Percentiles rank a stretch among this genome's conserved stretches.
Conservation (phyloP, 2,888 invertebrate genomes). For the Philaethria dido region DNA sequence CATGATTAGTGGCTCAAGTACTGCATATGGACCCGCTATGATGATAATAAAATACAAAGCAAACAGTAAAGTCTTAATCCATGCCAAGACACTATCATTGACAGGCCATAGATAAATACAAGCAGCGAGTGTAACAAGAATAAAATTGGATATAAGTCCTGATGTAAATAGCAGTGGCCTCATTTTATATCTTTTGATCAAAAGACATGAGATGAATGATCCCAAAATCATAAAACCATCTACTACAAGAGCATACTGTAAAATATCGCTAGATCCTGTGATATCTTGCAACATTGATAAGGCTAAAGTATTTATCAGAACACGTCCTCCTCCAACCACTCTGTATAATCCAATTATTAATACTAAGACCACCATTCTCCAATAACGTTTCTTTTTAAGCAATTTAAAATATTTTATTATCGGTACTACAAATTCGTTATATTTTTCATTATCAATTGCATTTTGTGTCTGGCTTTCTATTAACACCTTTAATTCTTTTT, state of each 20-base stretch:
- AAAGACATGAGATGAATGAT: slow-evolving; percentile 36
- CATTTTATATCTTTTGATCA: slow-evolving; percentile 41
- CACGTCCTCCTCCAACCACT: slow-evolving; percentile 38
- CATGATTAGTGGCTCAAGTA: slow-evolving; percentile 47
- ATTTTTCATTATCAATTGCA: slow-evolving; percentile 1
- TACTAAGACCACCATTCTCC: slow-evolving; percentile 29
- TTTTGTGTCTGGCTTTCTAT: slow-evolving; percentile 39
- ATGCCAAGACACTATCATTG: slow-evolving; percentile 29
- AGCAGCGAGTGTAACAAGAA: slow-evolving; percentile 34
- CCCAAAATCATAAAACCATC: slow-evolving; percentile 44
- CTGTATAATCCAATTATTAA: slow-evolving; percentile 38
- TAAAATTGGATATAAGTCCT: slow-evolving; percentile 39
- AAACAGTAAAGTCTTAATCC: slow-evolving; percentile 42
- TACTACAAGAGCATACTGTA: slow-evolving; percentile 41
- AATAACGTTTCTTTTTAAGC: slow-evolving; percentile 33
- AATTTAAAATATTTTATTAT: slow-evolving; percentile 19
- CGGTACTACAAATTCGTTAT: neutral
- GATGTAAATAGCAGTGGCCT: slow-evolving; percentile 40
- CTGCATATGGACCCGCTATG: slow-evolving; percentile 48
- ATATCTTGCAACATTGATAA: slow-evolving; percentile 45
- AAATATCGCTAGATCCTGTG: slow-evolving; percentile 42
- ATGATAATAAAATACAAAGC: slow-evolving; percentile 45
- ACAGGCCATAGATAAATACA: slow-evolving; percentile 40
- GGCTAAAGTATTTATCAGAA: slow-evolving; percentile 44
- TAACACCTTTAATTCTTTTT: slow-evolving; percentile 42